These are phyloP conservation scores for Sphaerophoria rueppellii DNA, from an alignment of 2,888 invertebrate species.

Conservation along the genomic window DNA sequence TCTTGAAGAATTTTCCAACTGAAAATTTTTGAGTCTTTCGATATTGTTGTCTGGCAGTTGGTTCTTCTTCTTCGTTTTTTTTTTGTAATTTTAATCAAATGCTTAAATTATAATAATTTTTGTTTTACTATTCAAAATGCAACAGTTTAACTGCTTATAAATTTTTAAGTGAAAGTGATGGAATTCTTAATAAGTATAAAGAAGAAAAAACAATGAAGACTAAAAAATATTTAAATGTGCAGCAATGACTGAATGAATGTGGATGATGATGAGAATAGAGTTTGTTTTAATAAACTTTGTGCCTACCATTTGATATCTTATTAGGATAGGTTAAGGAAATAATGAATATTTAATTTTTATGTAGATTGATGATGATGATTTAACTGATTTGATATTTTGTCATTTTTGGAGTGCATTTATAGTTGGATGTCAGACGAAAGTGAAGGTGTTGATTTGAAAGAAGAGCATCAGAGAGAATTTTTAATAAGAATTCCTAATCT, in stretches of 20 bases:
- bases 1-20: slow-evolving; percentile 15
- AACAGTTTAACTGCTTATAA: slow-evolving; percentile 30
- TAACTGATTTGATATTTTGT: not conserved
- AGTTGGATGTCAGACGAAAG: too few species aligned
- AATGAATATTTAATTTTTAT: slow-evolving; percentile 15
- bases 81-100: slow-evolving; percentile 6
- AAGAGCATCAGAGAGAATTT: too few species aligned
- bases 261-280: not conserved
- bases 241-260: not conserved
- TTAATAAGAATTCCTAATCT: too few species aligned
- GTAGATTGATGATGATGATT: not conserved
- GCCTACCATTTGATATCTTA: slow-evolving; percentile 6
- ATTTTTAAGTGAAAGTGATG: slow-evolving; percentile 66
- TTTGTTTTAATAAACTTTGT: slow-evolving; percentile 21
- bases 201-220: slow-evolving; percentile 34
- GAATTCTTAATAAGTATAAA: slow-evolving; percentile 29
- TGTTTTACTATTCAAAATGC: slow-evolving; percentile 34
- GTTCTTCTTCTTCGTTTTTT: slow-evolving; percentile 4
- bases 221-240: slow-evolving; percentile 54
- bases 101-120: slow-evolving; percentile 26
- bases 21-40: slow-evolving; percentile 10
- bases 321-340: slow-evolving; percentile 31
- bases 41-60: not conserved
- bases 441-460: too few species aligned
- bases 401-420: too few species aligned